Conservation (phyloP, 2,888 invertebrate species). For the Boloria selene region DNA sequence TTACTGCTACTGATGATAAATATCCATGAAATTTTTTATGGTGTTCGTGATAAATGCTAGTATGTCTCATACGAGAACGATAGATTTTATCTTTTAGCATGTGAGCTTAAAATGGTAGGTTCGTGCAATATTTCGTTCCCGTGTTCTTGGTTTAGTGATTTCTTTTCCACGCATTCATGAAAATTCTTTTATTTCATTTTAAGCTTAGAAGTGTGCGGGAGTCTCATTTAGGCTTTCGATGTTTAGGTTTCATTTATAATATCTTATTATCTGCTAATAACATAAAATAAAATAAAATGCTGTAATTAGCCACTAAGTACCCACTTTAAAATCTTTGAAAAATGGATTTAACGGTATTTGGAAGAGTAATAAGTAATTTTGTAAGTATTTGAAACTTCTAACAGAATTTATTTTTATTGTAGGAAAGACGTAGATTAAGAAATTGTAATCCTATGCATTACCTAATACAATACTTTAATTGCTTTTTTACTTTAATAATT, state of each 20-base stretch:
- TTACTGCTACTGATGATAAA: conserved; percentile 23
- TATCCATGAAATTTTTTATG: conserved; percentile 53
- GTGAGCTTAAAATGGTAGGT: conserved; percentile 62
- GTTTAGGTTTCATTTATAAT: no score
- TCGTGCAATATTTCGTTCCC: conserved; percentile 48
- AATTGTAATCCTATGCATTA: background rate
- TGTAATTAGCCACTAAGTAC: background rate
- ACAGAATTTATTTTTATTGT: no score
- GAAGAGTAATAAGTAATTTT: conserved; percentile 70
- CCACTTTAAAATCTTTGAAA: conserved; percentile 18
- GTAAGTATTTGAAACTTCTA: conserved; percentile 57
- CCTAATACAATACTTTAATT: no score
- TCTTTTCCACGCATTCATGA: conserved; percentile 67
- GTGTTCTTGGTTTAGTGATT: conserved; percentile 61
- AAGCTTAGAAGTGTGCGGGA: conserved; percentile 33
- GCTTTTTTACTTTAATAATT: no score
- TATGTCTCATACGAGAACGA: conserved; percentile 54
- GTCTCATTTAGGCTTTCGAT: conserved; percentile 30
- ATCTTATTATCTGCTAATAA: background rate
- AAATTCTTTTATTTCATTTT: conserved; percentile 36
- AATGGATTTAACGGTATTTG: conserved; percentile 71
- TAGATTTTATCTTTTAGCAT: conserved; percentile 60
- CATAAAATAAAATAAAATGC: no score
- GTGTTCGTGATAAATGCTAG: conserved; percentile 63
- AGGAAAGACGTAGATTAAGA: background rate